A percentile compares a stretch with the other conserved stretches of the same genome.
phyloP scores from a whole-genome alignment of 2,888 invertebrate genomes.

The Brachycybe producta region DNA sequence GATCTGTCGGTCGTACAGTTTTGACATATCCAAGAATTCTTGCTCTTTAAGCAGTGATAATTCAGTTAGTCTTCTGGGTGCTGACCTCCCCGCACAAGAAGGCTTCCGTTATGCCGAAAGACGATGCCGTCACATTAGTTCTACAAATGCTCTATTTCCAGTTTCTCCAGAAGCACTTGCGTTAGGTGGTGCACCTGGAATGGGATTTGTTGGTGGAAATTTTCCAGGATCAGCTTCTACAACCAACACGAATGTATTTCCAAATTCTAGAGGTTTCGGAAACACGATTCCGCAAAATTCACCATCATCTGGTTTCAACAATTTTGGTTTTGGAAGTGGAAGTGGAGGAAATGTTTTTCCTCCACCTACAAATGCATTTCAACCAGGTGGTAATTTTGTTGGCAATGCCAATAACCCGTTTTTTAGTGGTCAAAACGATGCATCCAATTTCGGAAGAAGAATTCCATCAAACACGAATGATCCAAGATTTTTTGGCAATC shows the following conservation, averaged over 20 bases:
- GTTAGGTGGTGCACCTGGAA: neutral
- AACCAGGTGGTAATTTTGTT: too few species aligned
- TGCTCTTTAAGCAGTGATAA: slow-evolving; percentile 16
- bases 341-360: too few species aligned
- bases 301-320: neutral
- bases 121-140: slow-evolving; percentile 1
- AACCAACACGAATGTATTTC: neutral
- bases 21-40: slow-evolving; percentile 2
- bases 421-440: too few species aligned
- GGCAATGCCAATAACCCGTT: too few species aligned
- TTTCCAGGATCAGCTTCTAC: neutral
- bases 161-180: neutral
- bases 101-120: slow-evolving; percentile 11
- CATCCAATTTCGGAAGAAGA: too few species aligned
- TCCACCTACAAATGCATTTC: too few species aligned
- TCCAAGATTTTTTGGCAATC: too few species aligned
- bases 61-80: slow-evolving; percentile 10
- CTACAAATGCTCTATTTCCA: neutral
- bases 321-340: too few species aligned
- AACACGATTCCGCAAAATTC: neutral
- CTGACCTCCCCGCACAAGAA: slow-evolving; percentile 5
- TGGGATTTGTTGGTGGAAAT: too few species aligned
- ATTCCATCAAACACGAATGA: too few species aligned
- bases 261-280: neutral
- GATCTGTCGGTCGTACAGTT: slow-evolving; percentile 14